A percentile compares a stretch with the other conserved stretches of the same genome.
Conservation (phyloP, 2,113 vertebrate genomes). For the Dolichallabes microphthalmus region DNA sequence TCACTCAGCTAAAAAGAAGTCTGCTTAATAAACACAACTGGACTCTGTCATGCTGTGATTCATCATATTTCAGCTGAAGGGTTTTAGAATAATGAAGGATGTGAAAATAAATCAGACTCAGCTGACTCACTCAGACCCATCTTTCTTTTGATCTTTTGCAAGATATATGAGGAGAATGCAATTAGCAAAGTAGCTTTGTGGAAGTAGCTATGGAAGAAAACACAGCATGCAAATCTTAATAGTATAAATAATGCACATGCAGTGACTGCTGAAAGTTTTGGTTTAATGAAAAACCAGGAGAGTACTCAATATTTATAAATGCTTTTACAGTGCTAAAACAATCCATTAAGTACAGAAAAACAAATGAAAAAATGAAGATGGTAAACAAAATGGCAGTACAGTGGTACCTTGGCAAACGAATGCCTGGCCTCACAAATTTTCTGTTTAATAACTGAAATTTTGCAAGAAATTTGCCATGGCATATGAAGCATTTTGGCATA, state of each 20-base stretch:
- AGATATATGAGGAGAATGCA: slow-evolving; percentile 32
- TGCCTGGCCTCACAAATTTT: no score
- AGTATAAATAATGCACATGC: slow-evolving; percentile 9
- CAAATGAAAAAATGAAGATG: background rate
- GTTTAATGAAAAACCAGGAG: background rate
- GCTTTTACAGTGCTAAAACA: no score
- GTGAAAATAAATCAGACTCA: slow-evolving; percentile 28
- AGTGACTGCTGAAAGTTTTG: background rate
- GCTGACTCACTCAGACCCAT: slow-evolving; percentile 27
- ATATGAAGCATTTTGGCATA: no score
- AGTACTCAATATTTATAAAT: no score
- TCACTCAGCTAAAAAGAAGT: background rate
- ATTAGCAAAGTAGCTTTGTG: slow-evolving; percentile 36
- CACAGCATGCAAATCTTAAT: slow-evolving; percentile 26
- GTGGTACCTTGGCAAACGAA: no score
- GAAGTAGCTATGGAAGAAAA: slow-evolving; percentile 3
- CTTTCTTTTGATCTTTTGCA: slow-evolving; percentile 28
- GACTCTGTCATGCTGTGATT: slow-evolving; percentile 34
- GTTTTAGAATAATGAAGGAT: slow-evolving; percentile 40
- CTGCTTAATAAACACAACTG: slow-evolving; percentile 7
- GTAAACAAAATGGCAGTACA: background rate
- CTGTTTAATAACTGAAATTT: no score
- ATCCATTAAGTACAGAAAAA: background rate
- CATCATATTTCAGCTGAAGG: slow-evolving; percentile 33
- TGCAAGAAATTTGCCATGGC: no score